phyloP scores from a whole-genome alignment of 2,113 vertebrate species.

The Phyllostomus discolor region DNA sequence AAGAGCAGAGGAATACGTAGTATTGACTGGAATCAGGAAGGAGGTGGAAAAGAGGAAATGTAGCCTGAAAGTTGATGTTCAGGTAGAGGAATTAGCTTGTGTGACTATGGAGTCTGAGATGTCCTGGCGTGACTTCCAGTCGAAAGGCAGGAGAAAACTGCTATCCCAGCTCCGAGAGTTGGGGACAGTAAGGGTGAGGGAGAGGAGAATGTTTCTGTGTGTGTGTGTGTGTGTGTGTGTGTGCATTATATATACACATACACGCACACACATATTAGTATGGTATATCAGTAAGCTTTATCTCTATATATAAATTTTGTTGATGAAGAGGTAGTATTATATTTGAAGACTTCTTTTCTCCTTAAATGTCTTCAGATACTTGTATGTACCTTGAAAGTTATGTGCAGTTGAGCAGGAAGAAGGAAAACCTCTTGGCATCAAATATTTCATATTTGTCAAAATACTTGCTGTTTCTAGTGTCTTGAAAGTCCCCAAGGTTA shows the following conservation, averaged over 20 bases:
- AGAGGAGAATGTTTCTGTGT: background rate
- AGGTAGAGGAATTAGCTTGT: background rate
- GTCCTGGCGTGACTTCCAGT: accelerated
- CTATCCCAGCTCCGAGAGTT: background rate
- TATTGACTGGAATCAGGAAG: background rate
- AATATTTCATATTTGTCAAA: conserved; percentile 33
- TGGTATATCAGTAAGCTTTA: background rate
- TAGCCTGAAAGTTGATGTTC: background rate
- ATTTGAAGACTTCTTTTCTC: conserved; percentile 19
- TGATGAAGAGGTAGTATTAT: background rate
- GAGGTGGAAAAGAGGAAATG: background rate
- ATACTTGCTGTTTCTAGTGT: conserved; percentile 40
- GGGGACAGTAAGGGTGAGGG: background rate
- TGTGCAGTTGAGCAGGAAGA: background rate
- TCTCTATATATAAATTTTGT: background rate
- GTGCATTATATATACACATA: too few relatives aligned
- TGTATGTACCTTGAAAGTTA: background rate
- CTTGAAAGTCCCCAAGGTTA: background rate
- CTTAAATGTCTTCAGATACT: background rate
- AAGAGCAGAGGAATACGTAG: background rate
- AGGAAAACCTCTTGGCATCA: background rate
- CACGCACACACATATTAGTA: background rate
- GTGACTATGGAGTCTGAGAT: background rate
- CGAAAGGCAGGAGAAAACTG: background rate
- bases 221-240: background rate